Conservation (phyloP, 2,113 vertebrate species). For the Syrrhaptes paradoxus region DNA sequence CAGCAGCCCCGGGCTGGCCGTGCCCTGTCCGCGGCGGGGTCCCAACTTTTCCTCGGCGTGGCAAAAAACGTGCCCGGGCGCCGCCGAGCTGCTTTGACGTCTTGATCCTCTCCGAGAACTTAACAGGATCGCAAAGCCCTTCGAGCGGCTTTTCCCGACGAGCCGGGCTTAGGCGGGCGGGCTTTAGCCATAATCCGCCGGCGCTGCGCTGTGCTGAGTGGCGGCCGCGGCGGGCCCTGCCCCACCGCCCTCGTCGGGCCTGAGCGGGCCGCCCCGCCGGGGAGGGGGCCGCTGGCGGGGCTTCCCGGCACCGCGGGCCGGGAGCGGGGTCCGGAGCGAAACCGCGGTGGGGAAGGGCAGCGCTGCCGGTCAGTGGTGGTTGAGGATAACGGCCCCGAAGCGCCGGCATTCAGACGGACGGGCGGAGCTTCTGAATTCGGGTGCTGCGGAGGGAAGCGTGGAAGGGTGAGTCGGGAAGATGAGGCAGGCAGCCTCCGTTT, state of each 20-base stretch:
- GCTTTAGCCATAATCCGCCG: constrained; percentile 2
- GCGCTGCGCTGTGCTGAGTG: background rate
- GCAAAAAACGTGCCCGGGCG: background rate
- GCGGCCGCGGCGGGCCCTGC: background rate
- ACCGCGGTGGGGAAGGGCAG: background rate
- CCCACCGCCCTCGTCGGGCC: background rate
- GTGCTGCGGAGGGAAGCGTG: background rate
- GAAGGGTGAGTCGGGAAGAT: background rate
- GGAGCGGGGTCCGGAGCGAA: background rate
- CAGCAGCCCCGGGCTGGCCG: background rate
- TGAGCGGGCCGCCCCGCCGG: background rate
- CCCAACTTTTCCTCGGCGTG: background rate
- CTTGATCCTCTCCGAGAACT: constrained; percentile 57
- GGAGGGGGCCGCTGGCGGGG: background rate
- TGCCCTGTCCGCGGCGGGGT: background rate
- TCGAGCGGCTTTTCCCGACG: constrained; percentile 8
- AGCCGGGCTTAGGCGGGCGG: background rate
- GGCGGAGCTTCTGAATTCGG: background rate
- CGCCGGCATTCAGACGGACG: background rate
- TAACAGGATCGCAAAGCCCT: constrained; percentile 46
- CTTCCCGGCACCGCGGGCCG: background rate
- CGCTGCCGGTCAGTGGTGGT: background rate
- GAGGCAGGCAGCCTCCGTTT: background rate
- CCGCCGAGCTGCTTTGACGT: constrained; percentile 5
- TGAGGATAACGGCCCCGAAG: background rate